Conservation (phyloP, 2,888 invertebrate genomes). For the Archips xylosteana region DNA sequence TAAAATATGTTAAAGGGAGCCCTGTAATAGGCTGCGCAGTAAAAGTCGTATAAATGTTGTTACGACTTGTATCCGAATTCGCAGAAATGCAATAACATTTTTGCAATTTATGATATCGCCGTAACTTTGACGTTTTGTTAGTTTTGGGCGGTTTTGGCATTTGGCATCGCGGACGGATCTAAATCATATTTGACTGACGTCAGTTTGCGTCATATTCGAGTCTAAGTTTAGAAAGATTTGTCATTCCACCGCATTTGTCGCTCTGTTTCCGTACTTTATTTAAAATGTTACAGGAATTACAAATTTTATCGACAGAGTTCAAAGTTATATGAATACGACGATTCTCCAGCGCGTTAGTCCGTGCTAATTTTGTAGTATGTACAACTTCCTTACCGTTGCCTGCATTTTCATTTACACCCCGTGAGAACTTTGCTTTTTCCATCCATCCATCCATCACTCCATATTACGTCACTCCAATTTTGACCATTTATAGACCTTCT, state of each 20-base stretch:
- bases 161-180: conserved; percentile 33
- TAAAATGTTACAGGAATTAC: too few species aligned
- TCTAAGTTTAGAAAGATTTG: background rate
- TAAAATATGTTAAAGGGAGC: conserved; percentile 81
- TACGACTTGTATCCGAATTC: conserved; percentile 71
- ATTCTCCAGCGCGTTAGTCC: too few species aligned
- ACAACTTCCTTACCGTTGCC: too few species aligned
- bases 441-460: too few species aligned
- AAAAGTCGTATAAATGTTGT: conserved; percentile 72
- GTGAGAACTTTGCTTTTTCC: too few species aligned
- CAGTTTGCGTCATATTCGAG: background rate
- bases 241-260: background rate
- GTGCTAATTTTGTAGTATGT: too few species aligned
- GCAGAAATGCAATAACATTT: conserved; percentile 66
- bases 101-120: conserved; percentile 66
- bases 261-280: background rate
- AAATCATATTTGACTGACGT: conserved; percentile 2
- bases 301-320: too few species aligned
- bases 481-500: too few species aligned
- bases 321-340: too few species aligned
- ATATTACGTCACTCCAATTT: too few species aligned
- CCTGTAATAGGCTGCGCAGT: conserved; percentile 71
- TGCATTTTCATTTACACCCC: too few species aligned
- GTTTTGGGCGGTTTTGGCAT: conserved; percentile 41
- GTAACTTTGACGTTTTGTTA: conserved; percentile 47